phyloP scores from a whole-genome alignment of 2,797 vertebrate species.

The Aulostomus chinensis region DNA sequence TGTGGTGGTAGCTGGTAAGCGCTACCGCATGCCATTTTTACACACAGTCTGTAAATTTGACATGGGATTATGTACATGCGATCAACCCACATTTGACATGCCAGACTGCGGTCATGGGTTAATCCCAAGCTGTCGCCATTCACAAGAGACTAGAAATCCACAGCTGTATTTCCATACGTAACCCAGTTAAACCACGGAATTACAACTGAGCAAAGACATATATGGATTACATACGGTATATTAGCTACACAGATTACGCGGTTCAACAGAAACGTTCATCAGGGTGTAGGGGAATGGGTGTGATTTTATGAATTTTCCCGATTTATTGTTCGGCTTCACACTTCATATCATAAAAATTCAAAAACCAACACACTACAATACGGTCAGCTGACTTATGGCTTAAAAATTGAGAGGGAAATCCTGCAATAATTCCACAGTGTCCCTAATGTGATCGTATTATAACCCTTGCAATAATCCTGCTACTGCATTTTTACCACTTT shows the following conservation, averaged over 20 bases:
- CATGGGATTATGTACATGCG: constrained; percentile 21
- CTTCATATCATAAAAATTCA: no score
- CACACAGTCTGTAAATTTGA: constrained; percentile 4
- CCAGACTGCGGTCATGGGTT: constrained; percentile 17
- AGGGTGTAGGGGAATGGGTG: background rate
- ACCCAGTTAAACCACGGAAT: background rate
- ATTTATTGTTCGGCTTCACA: no score
- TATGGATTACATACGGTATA: background rate
- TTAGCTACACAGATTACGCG: background rate
- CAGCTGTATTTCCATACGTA: constrained; percentile 10
- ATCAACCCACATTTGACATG: constrained; percentile 20
- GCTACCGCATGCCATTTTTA: constrained; percentile 7
- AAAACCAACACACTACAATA: no score
- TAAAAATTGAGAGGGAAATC: background rate
- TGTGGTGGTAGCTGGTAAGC: no score
- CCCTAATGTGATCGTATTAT: background rate
- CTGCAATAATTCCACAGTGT: background rate
- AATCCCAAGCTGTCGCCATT: constrained; percentile 20
- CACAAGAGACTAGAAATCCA: background rate
- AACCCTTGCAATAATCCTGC: background rate
- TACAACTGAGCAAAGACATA: background rate
- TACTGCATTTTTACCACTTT: background rate
- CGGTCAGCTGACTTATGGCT: no score
- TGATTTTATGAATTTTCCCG: no score
- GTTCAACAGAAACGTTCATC: background rate